phyloP scores from a whole-genome alignment of 2,113 vertebrate genomes.

The Archilochus colubris region DNA sequence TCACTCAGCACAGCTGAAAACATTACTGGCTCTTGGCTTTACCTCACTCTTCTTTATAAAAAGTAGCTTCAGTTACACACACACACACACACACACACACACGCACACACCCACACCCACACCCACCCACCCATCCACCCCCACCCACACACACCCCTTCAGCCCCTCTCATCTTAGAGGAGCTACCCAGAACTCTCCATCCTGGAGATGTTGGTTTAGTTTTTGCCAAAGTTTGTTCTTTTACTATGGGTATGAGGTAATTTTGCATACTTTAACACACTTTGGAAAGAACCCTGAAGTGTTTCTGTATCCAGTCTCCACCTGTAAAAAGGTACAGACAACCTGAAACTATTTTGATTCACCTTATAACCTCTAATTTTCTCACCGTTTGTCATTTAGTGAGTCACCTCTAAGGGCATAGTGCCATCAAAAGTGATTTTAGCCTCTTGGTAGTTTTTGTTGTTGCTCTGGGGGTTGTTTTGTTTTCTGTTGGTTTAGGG shows the following conservation, averaged over 20 bases:
- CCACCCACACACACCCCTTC: too few relatives aligned
- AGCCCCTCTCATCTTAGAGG: not conserved
- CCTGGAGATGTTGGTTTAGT: too few relatives aligned
- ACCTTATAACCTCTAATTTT: not conserved
- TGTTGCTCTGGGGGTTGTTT: not conserved
- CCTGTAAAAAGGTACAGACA: not conserved
- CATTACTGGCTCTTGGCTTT: not conserved
- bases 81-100: too few relatives aligned
- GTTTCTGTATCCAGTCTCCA: not conserved
- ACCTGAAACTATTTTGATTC: not conserved
- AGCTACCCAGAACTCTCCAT: not conserved
- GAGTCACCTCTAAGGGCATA: not conserved
- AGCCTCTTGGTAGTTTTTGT: not conserved
- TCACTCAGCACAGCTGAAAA: not conserved
- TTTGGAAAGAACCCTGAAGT: not conserved
- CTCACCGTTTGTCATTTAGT: not conserved
- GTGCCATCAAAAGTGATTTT: not conserved
- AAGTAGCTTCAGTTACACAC: not conserved
- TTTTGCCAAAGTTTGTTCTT: not conserved
- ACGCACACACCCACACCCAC: too few relatives aligned
- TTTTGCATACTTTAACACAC: not conserved
- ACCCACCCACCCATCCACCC: too few relatives aligned
- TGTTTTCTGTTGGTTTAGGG: not conserved
- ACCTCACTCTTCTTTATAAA: not conserved
- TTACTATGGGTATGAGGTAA: not conserved